These are phyloP conservation scores for Lemur catta DNA, from an alignment of 2,797 vertebrate genomes.

Conservation along the genomic window DNA sequence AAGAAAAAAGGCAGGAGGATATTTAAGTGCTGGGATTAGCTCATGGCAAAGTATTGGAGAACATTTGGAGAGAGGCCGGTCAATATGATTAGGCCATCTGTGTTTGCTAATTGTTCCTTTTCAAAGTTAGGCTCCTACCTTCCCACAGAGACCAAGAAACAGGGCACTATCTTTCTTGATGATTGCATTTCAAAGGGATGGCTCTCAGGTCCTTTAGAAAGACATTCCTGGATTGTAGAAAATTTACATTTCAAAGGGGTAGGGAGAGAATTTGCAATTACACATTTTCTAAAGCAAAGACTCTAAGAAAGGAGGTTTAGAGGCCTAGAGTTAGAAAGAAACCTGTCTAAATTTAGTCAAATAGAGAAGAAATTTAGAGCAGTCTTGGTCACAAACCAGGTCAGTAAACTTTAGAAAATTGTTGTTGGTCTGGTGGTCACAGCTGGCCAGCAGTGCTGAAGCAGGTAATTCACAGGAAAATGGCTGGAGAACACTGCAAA, in stretches of 20 bases:
- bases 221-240: not conserved
- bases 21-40: not conserved
- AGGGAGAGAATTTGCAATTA: not conserved
- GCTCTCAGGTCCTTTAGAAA: not conserved
- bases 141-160: not conserved
- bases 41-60: not conserved
- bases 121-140: not conserved
- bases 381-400: not conserved
- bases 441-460: not conserved
- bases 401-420: not conserved
- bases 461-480: not conserved
- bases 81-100: not conserved
- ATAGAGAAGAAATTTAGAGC: not conserved
- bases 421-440: not conserved
- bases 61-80: not conserved
- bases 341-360: not conserved
- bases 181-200: not conserved
- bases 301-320: not conserved
- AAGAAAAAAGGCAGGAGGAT: not conserved
- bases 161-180: not conserved
- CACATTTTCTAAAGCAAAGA: not conserved
- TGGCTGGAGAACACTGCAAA: rapidly evolving
- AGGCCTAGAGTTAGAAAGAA: not conserved
- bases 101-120: not conserved
- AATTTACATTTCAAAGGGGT: not conserved